A percentile compares a stretch with the other conserved stretches of the same genome.
Evolutionary conservation across 2,797 vertebrate genomes (phyloP).

Genomic region (Melanotaenia pygmaea): DNA sequence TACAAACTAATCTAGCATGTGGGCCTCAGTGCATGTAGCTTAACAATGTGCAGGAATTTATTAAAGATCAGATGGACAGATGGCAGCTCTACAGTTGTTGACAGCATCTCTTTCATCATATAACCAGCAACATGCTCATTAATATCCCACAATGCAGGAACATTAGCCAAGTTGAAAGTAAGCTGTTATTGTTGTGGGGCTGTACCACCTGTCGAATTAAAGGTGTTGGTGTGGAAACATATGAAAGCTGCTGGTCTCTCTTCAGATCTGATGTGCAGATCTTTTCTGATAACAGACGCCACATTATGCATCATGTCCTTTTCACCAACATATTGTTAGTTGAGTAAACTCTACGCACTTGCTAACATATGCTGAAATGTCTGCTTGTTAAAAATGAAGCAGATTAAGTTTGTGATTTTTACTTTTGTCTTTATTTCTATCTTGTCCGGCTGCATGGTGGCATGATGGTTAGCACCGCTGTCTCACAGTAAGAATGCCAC

Average conservation of each 20-base stretch:
- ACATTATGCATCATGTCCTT: neutral
- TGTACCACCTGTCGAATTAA: neutral
- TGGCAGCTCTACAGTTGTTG: neutral
- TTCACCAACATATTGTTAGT: neutral
- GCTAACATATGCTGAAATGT: neutral
- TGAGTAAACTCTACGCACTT: neutral
- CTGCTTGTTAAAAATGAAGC: neutral
- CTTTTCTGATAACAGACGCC: neutral
- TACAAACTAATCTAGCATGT: neutral
- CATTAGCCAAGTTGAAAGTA: neutral
- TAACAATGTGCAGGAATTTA: neutral
- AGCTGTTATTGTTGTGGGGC: neutral
- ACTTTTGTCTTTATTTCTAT: neutral
- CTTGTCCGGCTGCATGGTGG: neutral
- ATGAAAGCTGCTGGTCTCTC: neutral
- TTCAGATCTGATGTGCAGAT: neutral
- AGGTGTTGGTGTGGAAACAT: neutral
- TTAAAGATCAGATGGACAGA: neutral
- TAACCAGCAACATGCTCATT: neutral
- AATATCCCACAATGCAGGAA: neutral
- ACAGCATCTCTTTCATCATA: neutral
- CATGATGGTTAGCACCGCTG: too few species aligned
- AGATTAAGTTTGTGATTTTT: neutral
- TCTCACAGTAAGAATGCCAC: too few species aligned
- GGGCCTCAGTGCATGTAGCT: neutral